Percentiles rank a stretch among this genome's conserved stretches.
phyloP scores from a whole-genome alignment of 2,797 vertebrate genomes.

The Esox lucius region DNA sequence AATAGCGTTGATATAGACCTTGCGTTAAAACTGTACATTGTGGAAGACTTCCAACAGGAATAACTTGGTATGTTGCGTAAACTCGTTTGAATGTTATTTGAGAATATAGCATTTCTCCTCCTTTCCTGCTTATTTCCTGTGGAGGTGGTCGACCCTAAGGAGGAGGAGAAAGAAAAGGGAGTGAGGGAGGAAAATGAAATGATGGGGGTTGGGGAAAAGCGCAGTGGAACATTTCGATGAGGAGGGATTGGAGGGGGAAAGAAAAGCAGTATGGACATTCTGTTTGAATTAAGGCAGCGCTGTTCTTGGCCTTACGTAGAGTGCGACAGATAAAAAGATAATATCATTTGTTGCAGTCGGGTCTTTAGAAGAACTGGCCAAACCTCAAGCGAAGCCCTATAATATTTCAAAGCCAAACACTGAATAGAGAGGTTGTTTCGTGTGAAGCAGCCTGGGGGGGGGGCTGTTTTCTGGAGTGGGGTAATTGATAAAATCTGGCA shows the following conservation, averaged over 20 bases:
- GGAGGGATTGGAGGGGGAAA: neutral
- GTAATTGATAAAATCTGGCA: conserved; percentile 35
- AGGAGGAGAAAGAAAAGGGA: neutral
- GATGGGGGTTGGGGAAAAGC: neutral
- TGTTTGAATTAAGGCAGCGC: conserved; percentile 34
- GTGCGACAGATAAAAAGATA: conserved; percentile 41
- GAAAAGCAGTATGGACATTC: conserved; percentile 16
- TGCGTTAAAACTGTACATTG: neutral
- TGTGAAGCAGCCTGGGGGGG: neutral
- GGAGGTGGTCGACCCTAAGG: neutral
- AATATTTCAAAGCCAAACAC: conserved; percentile 37
- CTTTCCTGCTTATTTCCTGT: conserved; percentile 4
- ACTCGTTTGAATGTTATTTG: neutral
- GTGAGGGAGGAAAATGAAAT: neutral
- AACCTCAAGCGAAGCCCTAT: conserved; percentile 32
- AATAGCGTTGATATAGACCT: neutral
- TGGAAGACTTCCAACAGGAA: neutral
- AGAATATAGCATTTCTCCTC: conserved; percentile 19
- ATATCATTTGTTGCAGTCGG: conserved; percentile 35
- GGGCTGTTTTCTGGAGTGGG: neutral
- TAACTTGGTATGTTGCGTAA: neutral
- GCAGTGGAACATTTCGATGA: neutral
- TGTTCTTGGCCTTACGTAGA: conserved; percentile 31
- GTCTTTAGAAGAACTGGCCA: conserved; percentile 34
- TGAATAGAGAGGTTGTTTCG: conserved; percentile 21